These are phyloP conservation scores for Hyppa rectilinea DNA, from an alignment of 2,888 invertebrate species.

Conservation along the genomic window DNA sequence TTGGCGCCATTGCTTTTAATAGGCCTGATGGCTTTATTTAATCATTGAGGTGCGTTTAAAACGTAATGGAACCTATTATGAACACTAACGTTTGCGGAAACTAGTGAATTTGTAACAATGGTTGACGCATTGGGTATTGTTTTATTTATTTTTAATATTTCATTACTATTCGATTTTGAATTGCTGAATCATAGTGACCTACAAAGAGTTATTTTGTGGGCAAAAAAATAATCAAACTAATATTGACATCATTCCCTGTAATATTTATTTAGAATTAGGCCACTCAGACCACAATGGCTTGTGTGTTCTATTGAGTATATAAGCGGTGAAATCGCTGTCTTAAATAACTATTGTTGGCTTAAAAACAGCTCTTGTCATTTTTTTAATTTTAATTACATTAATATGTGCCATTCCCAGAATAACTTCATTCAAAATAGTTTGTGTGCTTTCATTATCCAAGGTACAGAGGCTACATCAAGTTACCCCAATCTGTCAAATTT, in stretches of 20 bases:
- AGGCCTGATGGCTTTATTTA: constrained; percentile 62
- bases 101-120: constrained; percentile 2
- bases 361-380: background rate
- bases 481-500: too few relatives aligned
- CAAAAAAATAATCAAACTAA: background rate
- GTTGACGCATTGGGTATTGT: background rate
- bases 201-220: background rate
- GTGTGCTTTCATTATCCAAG: background rate
- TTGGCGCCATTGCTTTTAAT: constrained; percentile 54
- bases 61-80: constrained; percentile 10
- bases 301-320: background rate
- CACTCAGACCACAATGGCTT: too few relatives aligned
- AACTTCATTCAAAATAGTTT: background rate
- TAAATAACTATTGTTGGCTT: background rate
- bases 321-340: background rate
- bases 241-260: background rate
- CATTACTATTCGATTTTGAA: constrained; percentile 23
- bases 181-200: constrained; percentile 2
- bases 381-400: background rate
- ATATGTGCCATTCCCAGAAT: background rate
- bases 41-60: constrained; percentile 25
- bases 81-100: constrained; percentile 30
- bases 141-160: background rate
- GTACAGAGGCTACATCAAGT: too few relatives aligned
- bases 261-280: background rate